These are phyloP conservation scores for Petrocephalus schoutedeni DNA, from an alignment of 2,797 vertebrate species.

Conservation along the genomic window DNA sequence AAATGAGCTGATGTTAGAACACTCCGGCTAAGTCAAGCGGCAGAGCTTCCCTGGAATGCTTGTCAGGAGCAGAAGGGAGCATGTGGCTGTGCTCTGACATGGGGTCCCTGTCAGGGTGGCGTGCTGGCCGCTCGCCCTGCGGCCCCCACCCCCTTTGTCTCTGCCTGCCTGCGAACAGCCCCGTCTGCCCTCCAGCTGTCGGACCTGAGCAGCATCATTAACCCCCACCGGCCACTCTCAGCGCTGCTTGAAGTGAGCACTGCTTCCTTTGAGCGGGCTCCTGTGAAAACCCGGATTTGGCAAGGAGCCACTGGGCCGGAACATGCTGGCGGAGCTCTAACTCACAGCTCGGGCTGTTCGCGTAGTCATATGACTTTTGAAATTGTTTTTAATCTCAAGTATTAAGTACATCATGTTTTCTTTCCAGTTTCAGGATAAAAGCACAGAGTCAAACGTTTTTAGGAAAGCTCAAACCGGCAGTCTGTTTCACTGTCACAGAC, in stretches of 20 bases:
- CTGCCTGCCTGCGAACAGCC: slow-evolving; percentile 17
- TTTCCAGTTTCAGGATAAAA: neutral
- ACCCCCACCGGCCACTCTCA: slow-evolving; percentile 37
- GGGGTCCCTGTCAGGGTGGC: neutral
- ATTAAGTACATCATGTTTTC: too few species aligned
- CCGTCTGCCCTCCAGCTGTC: slow-evolving; percentile 53
- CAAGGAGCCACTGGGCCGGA: neutral
- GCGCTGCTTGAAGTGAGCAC: slow-evolving; percentile 46
- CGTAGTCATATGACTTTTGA: neutral
- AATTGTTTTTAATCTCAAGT: neutral
- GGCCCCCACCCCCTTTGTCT: slow-evolving; percentile 27
- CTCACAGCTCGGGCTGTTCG: neutral
- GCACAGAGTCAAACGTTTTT: neutral
- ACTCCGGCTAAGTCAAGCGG: neutral
- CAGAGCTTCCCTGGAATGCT: neutral
- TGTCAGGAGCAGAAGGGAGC: neutral
- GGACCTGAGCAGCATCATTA: slow-evolving; percentile 49
- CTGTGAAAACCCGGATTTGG: slow-evolving; percentile 12
- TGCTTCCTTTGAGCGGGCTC: slow-evolving; percentile 15
- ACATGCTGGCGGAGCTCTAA: too few species aligned
- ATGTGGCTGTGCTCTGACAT: neutral
- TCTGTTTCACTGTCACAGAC: neutral
- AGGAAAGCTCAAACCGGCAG: neutral
- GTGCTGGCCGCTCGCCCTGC: neutral
- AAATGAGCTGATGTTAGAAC: neutral